These are phyloP conservation scores for Ylistrum balloti DNA, from an alignment of 1,140 invertebrate genomes.

Conservation along the genomic window DNA sequence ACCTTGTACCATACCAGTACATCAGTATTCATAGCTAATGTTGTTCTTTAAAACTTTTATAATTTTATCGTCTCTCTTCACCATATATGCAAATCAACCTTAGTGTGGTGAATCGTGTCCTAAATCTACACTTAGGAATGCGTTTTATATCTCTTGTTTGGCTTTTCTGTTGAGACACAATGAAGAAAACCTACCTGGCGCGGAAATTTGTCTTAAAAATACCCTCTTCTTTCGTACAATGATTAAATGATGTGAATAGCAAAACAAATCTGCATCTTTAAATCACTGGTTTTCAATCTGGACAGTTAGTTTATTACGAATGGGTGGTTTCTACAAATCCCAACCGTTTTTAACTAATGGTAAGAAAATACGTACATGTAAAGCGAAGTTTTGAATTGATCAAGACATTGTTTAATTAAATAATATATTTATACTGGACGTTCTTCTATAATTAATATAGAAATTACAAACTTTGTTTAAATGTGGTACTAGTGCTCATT, in stretches of 20 bases:
- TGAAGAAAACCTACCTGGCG: neutral
- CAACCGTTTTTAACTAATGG: too few relatives aligned
- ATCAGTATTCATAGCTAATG: constrained; percentile 30
- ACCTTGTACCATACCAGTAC: neutral
- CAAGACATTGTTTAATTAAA: too few relatives aligned
- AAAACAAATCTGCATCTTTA: neutral
- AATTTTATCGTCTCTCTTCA: constrained; percentile 19
- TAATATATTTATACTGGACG: too few relatives aligned
- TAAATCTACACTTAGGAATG: constrained; percentile 24
- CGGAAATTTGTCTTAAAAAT: neutral
- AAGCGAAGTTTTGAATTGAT: too few relatives aligned
- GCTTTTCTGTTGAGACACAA: neutral
- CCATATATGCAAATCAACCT: neutral
- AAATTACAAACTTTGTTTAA: too few relatives aligned
- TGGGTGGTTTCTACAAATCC: too few relatives aligned
- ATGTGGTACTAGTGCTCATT: too few relatives aligned
- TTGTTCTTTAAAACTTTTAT: constrained; percentile 30
- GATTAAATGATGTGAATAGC: neutral
- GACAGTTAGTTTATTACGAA: too few relatives aligned
- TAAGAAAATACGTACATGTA: too few relatives aligned
- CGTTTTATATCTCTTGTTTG: neutral
- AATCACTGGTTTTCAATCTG: neutral
- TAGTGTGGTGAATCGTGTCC: neutral
- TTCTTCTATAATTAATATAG: too few relatives aligned
- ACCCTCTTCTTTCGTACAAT: neutral